Percentiles rank a stretch among this genome's conserved stretches.
These are phyloP conservation scores for Euspilapteryx auroguttella DNA, from an alignment of 2,888 invertebrate genomes.

Conservation along the genomic window DNA sequence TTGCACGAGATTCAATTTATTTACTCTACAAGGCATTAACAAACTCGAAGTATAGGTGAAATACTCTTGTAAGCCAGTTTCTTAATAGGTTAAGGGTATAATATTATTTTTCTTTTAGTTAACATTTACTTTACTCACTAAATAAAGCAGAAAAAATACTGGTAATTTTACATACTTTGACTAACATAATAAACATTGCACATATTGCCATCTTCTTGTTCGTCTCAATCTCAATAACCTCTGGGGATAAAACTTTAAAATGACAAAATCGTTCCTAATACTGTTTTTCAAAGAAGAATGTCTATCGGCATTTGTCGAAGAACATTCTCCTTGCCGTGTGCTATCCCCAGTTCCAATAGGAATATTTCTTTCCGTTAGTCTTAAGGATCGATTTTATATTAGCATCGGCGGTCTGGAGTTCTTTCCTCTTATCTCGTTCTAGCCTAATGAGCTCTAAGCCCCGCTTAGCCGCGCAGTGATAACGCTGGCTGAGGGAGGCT, in stretches of 20 bases:
- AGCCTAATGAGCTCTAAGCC: conserved; percentile 63
- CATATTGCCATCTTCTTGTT: too few relatives aligned
- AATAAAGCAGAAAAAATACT: too few relatives aligned
- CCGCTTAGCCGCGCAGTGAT: conserved; percentile 67
- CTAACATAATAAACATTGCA: too few relatives aligned
- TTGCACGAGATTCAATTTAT: conserved; percentile 4
- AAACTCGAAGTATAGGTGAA: conserved; percentile 38
- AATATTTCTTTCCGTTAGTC: conserved; percentile 38
- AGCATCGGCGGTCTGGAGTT: conserved; percentile 31
- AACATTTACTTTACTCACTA: too few relatives aligned
- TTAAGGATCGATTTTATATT: conserved; percentile 39
- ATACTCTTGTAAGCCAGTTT: conserved; percentile 52
- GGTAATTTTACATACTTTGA: too few relatives aligned
- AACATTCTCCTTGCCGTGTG: conserved; percentile 60
- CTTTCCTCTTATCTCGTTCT: conserved; percentile 52
- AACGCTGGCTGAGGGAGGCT: conserved; percentile 68
- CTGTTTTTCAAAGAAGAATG: conserved; percentile 26
- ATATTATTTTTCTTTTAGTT: too few relatives aligned
- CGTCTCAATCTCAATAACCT: too few relatives aligned
- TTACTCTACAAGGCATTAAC: conserved; percentile 20
- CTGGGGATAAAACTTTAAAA: too few relatives aligned
- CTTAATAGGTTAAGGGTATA: too few relatives aligned
- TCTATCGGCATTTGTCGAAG: conserved; percentile 44
- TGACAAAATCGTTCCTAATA: too few relatives aligned
- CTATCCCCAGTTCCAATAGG: conserved; percentile 58